Evolutionary conservation across 1,140 invertebrate species (phyloP).

Genomic region (Bombus polaris): DNA sequence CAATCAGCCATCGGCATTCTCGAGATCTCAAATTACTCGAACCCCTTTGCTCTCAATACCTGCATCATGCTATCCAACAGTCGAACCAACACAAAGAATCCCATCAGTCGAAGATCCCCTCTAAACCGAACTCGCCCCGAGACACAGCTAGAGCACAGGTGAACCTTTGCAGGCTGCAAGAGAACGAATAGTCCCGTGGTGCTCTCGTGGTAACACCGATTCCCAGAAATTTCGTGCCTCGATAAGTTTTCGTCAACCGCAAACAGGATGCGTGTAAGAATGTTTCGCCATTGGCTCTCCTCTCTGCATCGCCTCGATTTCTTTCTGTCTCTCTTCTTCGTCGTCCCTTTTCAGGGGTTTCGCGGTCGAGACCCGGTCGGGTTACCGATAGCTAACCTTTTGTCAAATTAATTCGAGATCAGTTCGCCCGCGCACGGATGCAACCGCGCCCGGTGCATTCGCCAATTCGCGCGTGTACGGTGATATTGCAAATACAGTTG

Average conservation of each 20-base stretch:
- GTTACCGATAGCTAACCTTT: conserved; percentile 76
- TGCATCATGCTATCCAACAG: not conserved
- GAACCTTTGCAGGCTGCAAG: conserved; percentile 32
- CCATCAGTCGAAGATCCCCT: not conserved
- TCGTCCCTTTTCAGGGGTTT: conserved; percentile 54
- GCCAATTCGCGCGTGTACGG: conserved; percentile 47
- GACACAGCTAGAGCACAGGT: conserved; percentile 29
- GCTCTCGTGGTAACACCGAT: conserved; percentile 49
- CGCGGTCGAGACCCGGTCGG: conserved; percentile 73
- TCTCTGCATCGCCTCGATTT: not conserved
- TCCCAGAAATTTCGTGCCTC: conserved; percentile 81
- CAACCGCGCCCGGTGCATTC: conserved; percentile 5
- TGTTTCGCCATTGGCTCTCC: conserved; percentile 68
- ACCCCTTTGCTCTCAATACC: conserved; percentile 6
- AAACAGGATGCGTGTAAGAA: conserved; percentile 82
- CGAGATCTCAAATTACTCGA: conserved; percentile 7
- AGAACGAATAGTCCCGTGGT: conserved; percentile 9
- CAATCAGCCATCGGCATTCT: not conserved
- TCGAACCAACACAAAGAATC: not conserved
- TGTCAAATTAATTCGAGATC: conserved; percentile 78
- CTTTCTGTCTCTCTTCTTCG: conserved; percentile 17
- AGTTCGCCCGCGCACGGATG: not conserved
- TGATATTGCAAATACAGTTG: conserved; percentile 13
- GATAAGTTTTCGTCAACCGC: conserved; percentile 81
- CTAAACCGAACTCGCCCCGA: not conserved